A percentile compares a stretch with the other conserved stretches of the same genome.
Evolutionary conservation across 2,113 vertebrate species (phyloP).

Genomic region (Nothoprocta perdicaria): DNA sequence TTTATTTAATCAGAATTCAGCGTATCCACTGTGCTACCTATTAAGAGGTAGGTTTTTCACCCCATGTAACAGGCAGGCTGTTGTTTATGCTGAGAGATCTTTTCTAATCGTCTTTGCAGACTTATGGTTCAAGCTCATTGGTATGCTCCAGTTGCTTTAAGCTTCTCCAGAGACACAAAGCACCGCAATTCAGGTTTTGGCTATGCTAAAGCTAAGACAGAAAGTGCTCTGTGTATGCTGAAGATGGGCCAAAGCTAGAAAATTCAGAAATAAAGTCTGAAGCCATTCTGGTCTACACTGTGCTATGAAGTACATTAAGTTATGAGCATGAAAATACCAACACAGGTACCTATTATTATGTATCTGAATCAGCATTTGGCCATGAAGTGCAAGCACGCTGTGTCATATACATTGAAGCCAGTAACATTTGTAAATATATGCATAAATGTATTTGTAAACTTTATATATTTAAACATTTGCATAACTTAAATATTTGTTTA

Average conservation of each 20-base stretch:
- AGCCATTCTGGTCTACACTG: neutral
- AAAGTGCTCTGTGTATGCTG: neutral
- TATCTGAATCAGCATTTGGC: neutral
- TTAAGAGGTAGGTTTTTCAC: neutral
- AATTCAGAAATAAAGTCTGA: neutral
- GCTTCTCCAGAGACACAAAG: conserved; percentile 4
- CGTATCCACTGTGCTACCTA: neutral
- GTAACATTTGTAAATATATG: too few relatives aligned
- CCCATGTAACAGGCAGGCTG: neutral
- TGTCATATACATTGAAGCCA: neutral
- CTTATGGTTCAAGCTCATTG: neutral
- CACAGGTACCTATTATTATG: fast-evolving
- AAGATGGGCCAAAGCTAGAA: neutral
- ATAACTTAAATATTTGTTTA: neutral
- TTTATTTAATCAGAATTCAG: neutral
- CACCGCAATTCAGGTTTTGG: neutral
- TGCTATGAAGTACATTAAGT: neutral
- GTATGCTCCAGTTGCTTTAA: neutral
- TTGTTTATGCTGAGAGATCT: neutral
- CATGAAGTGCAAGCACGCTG: neutral
- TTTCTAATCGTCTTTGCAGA: neutral
- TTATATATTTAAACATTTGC: neutral
- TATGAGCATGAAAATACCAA: neutral
- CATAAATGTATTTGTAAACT: neutral
- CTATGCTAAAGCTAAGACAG: neutral